phyloP scores from a whole-genome alignment of 2,888 invertebrate species.

The Sylvicola fuscatus region DNA sequence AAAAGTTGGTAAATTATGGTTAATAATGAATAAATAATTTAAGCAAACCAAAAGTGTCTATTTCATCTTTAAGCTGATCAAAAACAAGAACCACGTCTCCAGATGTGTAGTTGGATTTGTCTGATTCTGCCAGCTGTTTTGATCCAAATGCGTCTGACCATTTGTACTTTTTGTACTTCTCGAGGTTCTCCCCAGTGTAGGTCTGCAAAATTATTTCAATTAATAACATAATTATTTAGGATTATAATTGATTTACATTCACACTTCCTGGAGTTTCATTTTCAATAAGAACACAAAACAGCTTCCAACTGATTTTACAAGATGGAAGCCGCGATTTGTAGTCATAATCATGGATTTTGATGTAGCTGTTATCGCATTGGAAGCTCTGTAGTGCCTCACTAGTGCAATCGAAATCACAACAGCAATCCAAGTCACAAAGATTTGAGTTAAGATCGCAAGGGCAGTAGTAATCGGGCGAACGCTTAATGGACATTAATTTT shows the following conservation, averaged over 20 bases:
- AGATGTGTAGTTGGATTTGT: conserved; percentile 11
- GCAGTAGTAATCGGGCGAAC: conserved; percentile 23
- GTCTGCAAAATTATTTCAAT: neutral
- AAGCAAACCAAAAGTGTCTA: conserved; percentile 13
- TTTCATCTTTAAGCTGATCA: conserved; percentile 11
- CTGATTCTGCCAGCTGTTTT: neutral
- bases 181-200: neutral
- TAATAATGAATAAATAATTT: too few relatives aligned
- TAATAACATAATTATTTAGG: neutral
- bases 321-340: conserved; percentile 18
- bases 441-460: conserved; percentile 33
- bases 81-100: conserved; percentile 15
- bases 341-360: conserved; percentile 14
- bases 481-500: neutral
- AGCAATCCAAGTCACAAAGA: conserved; percentile 57
- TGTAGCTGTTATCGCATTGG: conserved; percentile 11
- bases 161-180: conserved; percentile 3
- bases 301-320: conserved; percentile 18
- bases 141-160: conserved; percentile 7
- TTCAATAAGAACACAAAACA: conserved; percentile 17
- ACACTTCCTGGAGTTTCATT: neutral
- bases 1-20: too few relatives aligned
- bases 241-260: neutral
- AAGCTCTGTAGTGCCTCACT: conserved; percentile 14
- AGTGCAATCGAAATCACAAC: conserved; percentile 53